These are phyloP conservation scores for Geodia barretti DNA, from an alignment of 37 sponge, comb jelly and placozoan genomes.

Conservation along the genomic window DNA sequence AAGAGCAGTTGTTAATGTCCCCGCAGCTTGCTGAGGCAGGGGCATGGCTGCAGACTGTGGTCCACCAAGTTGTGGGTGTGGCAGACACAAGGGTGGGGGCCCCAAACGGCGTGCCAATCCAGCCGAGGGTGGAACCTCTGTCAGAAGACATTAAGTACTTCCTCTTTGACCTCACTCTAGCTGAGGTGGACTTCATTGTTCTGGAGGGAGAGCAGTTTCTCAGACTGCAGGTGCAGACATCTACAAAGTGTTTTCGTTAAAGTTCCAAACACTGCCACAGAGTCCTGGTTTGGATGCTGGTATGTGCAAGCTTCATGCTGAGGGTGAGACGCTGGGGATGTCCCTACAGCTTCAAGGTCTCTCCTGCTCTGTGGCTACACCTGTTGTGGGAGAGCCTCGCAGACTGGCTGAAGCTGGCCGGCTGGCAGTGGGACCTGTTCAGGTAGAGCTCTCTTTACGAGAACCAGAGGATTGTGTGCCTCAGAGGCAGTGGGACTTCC, in stretches of 20 bases:
- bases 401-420: conserved; percentile 26
- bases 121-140: conserved; percentile 62
- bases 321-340: conserved; percentile 31
- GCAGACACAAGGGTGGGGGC: conserved; percentile 55
- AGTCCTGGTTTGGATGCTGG: conserved; percentile 53
- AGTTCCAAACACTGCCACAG: too few relatives aligned
- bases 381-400: neutral
- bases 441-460: conserved; percentile 39
- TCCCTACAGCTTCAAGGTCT: conserved; percentile 43
- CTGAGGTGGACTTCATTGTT: conserved; percentile 28
- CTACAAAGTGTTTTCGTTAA: neutral
- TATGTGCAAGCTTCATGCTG: conserved; percentile 54
- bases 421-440: conserved; percentile 35
- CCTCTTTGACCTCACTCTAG: conserved; percentile 35
- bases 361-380: conserved; percentile 5
- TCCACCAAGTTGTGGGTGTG: conserved; percentile 16
- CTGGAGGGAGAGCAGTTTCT: conserved; percentile 23
- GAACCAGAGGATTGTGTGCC: conserved; percentile 40
- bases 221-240: conserved; percentile 28
- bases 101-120: conserved; percentile 48
- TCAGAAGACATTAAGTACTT: conserved; percentile 70
- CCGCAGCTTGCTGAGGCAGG: conserved; percentile 37
- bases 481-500: conserved; percentile 51
- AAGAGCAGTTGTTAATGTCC: neutral
- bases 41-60: conserved; percentile 58